These are phyloP conservation scores for Oikopleura vanhoeffeni DNA, from an alignment of 23 tunicate species.

Conservation along the genomic window DNA sequence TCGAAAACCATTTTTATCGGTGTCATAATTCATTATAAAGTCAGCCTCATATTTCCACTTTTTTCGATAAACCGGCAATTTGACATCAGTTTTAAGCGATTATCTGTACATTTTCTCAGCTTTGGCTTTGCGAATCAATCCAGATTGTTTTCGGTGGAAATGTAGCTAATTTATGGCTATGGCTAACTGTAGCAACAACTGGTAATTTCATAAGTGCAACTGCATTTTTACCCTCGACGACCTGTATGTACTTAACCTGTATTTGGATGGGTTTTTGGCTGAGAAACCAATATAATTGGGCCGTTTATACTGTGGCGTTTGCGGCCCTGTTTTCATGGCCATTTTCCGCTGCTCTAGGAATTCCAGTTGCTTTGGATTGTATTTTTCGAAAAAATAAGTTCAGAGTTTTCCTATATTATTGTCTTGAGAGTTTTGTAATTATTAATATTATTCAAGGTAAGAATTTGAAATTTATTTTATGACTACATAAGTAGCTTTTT, in stretches of 20 bases:
- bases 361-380: constrained; percentile 75
- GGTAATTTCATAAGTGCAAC: constrained; percentile 84
- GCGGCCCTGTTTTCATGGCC: constrained; percentile 83
- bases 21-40: too few relatives aligned
- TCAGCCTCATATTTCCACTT: too few relatives aligned
- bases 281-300: constrained; percentile 39
- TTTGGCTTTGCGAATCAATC: constrained; percentile 7
- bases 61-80: too few relatives aligned
- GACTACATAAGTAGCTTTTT: too few relatives aligned
- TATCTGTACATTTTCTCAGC: not conserved
- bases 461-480: too few relatives aligned
- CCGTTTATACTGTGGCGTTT: constrained; percentile 58
- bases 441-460: constrained; percentile 22
- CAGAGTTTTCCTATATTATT: constrained; percentile 43
- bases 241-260: constrained; percentile 85
- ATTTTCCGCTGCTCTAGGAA: constrained; percentile 64
- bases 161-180: constrained; percentile 51
- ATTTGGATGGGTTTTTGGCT: constrained; percentile 68
- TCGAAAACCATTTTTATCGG: too few relatives aligned
- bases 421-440: constrained; percentile 30
- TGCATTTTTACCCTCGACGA: constrained; percentile 79
- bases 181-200: constrained; percentile 30
- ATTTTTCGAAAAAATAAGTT: constrained; percentile 36
- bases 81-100: too few relatives aligned
- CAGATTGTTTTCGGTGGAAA: constrained; percentile 62